phyloP scores from a whole-genome alignment of 2,113 vertebrate species.

The Actenoides hombroni region DNA sequence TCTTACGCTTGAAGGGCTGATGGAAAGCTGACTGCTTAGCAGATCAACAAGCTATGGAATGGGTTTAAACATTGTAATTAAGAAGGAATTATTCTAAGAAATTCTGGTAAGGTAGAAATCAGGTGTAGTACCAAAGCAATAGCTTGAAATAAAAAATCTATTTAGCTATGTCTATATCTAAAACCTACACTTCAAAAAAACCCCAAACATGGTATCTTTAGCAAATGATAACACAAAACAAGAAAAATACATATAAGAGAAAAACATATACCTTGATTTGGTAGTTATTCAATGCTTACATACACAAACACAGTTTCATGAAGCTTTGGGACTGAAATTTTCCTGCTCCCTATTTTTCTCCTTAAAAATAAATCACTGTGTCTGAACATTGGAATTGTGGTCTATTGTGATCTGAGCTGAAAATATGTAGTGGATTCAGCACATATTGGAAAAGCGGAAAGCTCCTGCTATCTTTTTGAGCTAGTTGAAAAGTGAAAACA shows the following conservation, averaged over 20 bases:
- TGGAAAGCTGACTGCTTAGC: neutral
- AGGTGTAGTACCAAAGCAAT: neutral
- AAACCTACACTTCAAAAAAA: neutral
- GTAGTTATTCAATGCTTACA: neutral
- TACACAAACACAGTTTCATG: neutral
- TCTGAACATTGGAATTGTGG: slow-evolving; percentile 19
- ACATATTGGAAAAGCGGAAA: slow-evolving; percentile 33
- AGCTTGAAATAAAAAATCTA: neutral
- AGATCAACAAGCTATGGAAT: neutral
- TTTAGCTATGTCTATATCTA: neutral
- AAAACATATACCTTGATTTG: neutral
- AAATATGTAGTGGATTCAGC: slow-evolving; percentile 50
- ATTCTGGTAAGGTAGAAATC: neutral
- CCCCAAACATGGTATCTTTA: neutral
- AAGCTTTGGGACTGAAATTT: neutral
- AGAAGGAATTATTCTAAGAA: neutral
- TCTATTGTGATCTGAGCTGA: slow-evolving; percentile 35
- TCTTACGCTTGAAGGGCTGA: neutral
- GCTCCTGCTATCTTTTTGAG: slow-evolving; percentile 52
- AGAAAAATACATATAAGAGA: neutral
- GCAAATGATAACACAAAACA: neutral
- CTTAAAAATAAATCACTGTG: slow-evolving; percentile 27
- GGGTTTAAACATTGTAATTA: neutral
- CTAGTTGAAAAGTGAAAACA: slow-evolving; percentile 42
- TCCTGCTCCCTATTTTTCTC: neutral